A percentile compares a stretch with the other conserved stretches of the same genome.
phyloP scores from a whole-genome alignment of 2,113 vertebrate genomes.

The Puffinus mauretanicus region DNA sequence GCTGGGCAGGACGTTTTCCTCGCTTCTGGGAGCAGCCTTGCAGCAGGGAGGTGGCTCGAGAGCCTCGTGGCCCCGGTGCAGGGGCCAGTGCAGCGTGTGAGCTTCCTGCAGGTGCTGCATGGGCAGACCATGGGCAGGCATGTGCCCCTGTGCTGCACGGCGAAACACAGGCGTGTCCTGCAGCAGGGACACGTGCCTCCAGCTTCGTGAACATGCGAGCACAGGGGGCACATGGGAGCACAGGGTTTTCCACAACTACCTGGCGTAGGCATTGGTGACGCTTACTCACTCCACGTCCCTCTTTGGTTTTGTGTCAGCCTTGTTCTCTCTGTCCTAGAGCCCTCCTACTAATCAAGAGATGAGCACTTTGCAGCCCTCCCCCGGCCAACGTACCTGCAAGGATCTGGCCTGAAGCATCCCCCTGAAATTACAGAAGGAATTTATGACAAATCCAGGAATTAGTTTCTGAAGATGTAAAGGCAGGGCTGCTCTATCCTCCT shows the following conservation, averaged over 20 bases:
- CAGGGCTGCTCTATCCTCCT: background rate
- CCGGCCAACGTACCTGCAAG: background rate
- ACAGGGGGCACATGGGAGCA: background rate
- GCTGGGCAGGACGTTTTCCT: background rate
- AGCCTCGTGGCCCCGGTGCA: rapidly evolving
- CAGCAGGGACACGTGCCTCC: background rate
- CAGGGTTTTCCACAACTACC: background rate
- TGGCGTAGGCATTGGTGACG: rapidly evolving
- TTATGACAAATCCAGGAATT: background rate
- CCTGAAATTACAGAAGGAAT: background rate
- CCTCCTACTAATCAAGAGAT: background rate
- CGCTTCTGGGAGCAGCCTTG: background rate
- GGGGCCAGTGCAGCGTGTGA: background rate
- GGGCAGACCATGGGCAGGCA: background rate
- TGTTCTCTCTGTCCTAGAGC: background rate
- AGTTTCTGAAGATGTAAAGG: background rate
- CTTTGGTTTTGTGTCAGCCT: background rate
- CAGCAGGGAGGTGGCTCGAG: background rate
- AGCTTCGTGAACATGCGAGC: background rate
- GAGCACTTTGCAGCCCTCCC: background rate
- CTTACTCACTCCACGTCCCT: background rate
- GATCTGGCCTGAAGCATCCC: background rate
- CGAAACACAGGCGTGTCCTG: background rate
- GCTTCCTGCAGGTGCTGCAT: background rate
- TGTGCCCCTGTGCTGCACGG: rapidly evolving